Base-by-base conservation (phyloP, 1,140 invertebrate genomes). In the Lethrus apterus region DNA sequence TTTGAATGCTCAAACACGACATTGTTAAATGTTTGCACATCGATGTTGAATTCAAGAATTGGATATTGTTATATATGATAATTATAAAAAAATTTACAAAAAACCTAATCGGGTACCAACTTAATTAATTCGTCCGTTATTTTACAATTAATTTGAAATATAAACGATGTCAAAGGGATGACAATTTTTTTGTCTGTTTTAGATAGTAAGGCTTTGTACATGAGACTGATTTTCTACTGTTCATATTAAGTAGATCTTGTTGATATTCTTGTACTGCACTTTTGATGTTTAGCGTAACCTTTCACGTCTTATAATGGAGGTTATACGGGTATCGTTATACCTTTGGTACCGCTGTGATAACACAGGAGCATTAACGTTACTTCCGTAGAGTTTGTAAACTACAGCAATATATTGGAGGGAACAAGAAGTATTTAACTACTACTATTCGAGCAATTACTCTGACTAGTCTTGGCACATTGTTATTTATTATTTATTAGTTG, bases 21-120 rank as follows among this genome's bases (percentile, higher is more conserved):
- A 33, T 49, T 49, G 40, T 46, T 48, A 32, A 46, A 32, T 50
- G 24, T 45, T 40, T 18, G 42, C 47, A 50, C 43, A 53, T 52
- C 31, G 30, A 38, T 19, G 14, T 10, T n/a, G n/a, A n/a, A 21
- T 38, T 20, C 3, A 38, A 11, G 24, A 26, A 26, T 7, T 26
- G 24, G 5, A 26, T 26, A 26, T 26, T 26, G n/a, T 26, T 26
- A 26, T n/a, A n/a, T n/a, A 26, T 26, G 24, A 5, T 26, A 9
- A 31, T 31, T 9, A 31, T 31, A 11, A 31, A 31, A 11, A 9
- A 31, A 11, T 1, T 4, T n/a, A n/a, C n/a, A n/a, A n/a, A n/a
- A n/a, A n/a, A n/a, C n/a, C n/a, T n/a, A n/a, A n/a, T n/a, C n/a
- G n/a, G n/a, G n/a, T n/a, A n/a, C n/a, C n/a, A n/a, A n/a, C n/a